Conservation (phyloP, 2,797 vertebrate species). For the Phylloscopus collybita region DNA sequence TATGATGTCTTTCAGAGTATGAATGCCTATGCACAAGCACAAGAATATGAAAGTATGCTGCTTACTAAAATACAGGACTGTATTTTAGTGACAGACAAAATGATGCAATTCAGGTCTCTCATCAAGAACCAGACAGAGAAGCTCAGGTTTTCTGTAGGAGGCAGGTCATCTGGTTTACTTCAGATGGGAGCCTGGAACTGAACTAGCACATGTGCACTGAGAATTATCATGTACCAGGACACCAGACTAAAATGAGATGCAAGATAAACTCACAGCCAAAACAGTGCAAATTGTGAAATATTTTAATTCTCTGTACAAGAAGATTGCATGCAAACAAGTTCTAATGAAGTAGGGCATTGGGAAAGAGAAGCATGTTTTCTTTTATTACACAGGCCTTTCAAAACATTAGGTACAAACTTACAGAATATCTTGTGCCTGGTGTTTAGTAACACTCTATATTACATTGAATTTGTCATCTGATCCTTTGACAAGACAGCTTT, state of each 20-base stretch:
- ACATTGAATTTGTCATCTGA: not conserved
- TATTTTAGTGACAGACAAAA: not conserved
- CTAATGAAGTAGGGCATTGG: not conserved
- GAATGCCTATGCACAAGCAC: accelerated
- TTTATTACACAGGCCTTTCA: not conserved
- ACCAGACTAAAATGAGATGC: not conserved
- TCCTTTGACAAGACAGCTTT: not conserved
- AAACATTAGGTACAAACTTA: not conserved
- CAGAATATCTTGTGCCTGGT: not conserved
- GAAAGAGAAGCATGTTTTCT: not conserved
- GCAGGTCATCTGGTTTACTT: not conserved
- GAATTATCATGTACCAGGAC: not conserved
- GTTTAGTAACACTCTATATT: not conserved
- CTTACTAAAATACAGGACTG: not conserved
- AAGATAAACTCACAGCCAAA: not conserved
- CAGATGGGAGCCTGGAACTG: not conserved
- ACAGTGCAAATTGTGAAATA: not conserved
- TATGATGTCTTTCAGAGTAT: not conserved
- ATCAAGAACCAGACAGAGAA: not conserved
- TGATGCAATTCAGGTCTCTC: not conserved
- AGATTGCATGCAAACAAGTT: not conserved
- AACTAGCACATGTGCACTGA: not conserved
- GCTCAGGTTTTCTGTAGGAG: not conserved
- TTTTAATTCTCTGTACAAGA: not conserved
- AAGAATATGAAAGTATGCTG: not conserved